Evolutionary conservation across 2,113 vertebrate species (phyloP).

Genomic region (Tragelaphus imberbis): DNA sequence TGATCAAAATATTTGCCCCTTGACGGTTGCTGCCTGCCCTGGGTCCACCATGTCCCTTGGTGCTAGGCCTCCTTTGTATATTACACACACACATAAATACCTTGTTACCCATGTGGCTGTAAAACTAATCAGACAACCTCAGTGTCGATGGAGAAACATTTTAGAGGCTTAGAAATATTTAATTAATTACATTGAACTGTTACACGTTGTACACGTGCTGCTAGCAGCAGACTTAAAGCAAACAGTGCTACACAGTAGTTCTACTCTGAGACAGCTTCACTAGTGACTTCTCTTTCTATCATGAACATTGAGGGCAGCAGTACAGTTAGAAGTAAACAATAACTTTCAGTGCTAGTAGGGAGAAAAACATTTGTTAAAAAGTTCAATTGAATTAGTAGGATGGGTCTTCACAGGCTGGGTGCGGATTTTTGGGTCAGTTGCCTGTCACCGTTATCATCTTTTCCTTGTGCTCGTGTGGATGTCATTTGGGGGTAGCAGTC

Average conservation of each 20-base stretch:
- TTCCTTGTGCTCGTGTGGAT: not conserved
- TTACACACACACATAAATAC: not conserved
- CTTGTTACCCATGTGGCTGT: not conserved
- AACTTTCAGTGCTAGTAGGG: not conserved
- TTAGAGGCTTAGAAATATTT: not conserved
- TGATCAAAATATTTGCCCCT: not conserved
- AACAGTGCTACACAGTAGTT: not conserved
- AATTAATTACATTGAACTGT: not conserved
- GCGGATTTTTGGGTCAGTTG: not conserved
- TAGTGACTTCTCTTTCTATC: not conserved
- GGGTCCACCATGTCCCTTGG: not conserved
- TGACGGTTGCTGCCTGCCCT: not conserved
- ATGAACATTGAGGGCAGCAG: not conserved
- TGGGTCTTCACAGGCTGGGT: not conserved
- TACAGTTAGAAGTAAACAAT: not conserved
- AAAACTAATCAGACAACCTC: not conserved
- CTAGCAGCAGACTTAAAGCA: not conserved
- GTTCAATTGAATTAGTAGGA: not conserved
- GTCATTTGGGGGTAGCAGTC: not conserved
- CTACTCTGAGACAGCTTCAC: too few species aligned
- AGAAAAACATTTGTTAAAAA: not conserved
- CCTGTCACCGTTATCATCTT: not conserved
- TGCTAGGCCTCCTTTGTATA: not conserved
- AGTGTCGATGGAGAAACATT: not conserved
- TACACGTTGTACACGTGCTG: fast-evolving